Evolutionary conservation across 2,113 vertebrate species (phyloP).

Genomic region (Oncorhynchus tshawytscha): DNA sequence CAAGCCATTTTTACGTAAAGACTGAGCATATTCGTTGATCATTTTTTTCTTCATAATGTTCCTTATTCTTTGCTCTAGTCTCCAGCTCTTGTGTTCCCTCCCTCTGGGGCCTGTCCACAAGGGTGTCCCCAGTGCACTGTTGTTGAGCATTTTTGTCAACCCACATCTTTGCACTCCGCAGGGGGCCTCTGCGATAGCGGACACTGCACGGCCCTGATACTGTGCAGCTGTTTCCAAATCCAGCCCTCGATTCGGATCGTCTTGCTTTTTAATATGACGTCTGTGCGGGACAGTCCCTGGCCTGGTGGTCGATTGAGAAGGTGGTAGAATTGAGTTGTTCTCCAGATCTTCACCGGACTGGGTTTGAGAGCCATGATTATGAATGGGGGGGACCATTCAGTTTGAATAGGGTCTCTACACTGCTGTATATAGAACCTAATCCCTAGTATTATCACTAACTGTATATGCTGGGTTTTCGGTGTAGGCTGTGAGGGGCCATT

Average conservation of each 20-base stretch:
- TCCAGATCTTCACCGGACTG: constrained; percentile 9
- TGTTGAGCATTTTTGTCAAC: constrained; percentile 57
- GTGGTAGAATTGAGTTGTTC: constrained; percentile 39
- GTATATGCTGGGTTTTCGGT: no score
- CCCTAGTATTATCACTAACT: no score
- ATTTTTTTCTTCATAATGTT: no score
- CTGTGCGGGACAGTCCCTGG: constrained; percentile 47
- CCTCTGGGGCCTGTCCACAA: neutral
- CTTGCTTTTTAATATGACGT: constrained; percentile 41
- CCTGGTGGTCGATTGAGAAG: constrained; percentile 50
- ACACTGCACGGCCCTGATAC: constrained; percentile 48
- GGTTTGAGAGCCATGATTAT: constrained; percentile 14
- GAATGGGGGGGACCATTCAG: constrained; percentile 1
- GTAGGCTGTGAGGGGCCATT: no score
- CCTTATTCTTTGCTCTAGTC: no score
- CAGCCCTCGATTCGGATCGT: constrained; percentile 72
- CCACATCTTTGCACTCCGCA: constrained; percentile 65
- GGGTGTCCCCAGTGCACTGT: constrained; percentile 8
- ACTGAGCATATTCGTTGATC: no score
- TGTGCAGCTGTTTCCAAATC: constrained; percentile 78
- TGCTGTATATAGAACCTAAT: neutral
- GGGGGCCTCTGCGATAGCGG: constrained; percentile 48
- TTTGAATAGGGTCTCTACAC: neutral
- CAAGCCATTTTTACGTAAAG: no score
- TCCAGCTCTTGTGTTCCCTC: neutral